phyloP scores from a whole-genome alignment of 1,140 invertebrate species.

The Uloborus diversus region DNA sequence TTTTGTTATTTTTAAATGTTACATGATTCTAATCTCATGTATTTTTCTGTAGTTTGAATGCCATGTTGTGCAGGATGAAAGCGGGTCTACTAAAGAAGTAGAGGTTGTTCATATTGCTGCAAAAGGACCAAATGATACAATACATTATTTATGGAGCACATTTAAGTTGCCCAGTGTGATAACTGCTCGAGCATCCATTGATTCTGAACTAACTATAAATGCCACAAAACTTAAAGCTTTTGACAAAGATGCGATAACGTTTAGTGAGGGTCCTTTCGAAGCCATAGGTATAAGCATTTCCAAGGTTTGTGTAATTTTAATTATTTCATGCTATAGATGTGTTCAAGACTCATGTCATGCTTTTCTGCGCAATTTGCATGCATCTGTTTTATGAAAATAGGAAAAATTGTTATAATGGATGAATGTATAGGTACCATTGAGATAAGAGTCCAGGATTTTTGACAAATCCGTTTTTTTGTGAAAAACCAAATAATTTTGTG shows the following conservation, averaged over 20 bases:
- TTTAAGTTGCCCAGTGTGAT: conserved; percentile 35
- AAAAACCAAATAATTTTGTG: too few relatives aligned
- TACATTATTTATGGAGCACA: conserved; percentile 46
- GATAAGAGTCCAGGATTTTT: neutral
- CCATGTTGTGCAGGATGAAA: neutral
- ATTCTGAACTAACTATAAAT: conserved; percentile 12
- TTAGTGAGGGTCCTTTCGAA: conserved; percentile 3
- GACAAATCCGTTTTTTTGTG: too few relatives aligned
- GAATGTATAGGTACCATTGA: neutral
- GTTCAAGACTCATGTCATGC: neutral
- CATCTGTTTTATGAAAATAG: neutral
- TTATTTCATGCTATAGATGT: neutral
- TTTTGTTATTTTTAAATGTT: neutral
- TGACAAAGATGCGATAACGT: conserved; percentile 17
- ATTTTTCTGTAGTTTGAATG: neutral
- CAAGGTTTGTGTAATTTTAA: neutral
- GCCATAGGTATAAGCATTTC: conserved; percentile 14
- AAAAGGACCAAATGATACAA: neutral
- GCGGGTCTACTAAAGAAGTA: neutral
- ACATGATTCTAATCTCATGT: neutral
- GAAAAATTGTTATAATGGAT: neutral
- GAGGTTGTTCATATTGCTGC: conserved; percentile 15
- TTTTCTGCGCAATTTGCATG: neutral
- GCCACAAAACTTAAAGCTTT: conserved; percentile 7
- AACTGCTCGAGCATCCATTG: conserved; percentile 7